phyloP scores from a whole-genome alignment of 2,113 vertebrate genomes.

The Columba janthina region DNA sequence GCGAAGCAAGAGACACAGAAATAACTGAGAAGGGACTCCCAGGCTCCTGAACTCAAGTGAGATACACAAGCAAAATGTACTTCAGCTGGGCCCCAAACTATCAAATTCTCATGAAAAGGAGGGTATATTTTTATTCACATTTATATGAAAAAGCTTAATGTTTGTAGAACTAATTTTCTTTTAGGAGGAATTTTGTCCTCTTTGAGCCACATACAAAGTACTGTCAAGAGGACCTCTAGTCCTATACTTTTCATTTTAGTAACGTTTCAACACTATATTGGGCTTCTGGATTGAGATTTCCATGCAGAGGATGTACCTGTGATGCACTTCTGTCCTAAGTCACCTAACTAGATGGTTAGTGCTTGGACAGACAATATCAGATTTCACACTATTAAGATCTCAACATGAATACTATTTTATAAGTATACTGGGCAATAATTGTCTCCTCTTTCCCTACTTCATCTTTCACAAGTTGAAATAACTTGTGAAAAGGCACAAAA shows the following conservation, averaged over 20 bases:
- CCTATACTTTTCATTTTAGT: background rate
- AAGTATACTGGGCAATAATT: background rate
- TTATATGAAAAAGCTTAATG: background rate
- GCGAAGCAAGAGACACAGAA: background rate
- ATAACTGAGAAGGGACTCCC: background rate
- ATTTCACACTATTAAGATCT: background rate
- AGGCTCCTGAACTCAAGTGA: background rate
- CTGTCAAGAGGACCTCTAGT: background rate
- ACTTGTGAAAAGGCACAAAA: background rate
- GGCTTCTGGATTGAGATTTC: background rate
- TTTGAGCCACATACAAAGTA: background rate
- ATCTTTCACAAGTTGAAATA: background rate
- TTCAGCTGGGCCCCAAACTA: background rate
- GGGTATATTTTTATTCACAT: background rate
- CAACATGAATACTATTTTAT: background rate
- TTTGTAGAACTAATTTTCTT: background rate
- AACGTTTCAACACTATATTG: background rate
- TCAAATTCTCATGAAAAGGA: background rate
- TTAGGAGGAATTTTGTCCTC: background rate
- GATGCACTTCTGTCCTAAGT: background rate
- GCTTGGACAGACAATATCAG: background rate
- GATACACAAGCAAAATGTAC: background rate
- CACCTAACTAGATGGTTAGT: background rate
- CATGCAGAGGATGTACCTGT: accelerated
- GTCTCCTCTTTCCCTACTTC: background rate